Evolutionary conservation across 2,113 vertebrate genomes (phyloP).

Genomic region (Myotis brandtii): DNA sequence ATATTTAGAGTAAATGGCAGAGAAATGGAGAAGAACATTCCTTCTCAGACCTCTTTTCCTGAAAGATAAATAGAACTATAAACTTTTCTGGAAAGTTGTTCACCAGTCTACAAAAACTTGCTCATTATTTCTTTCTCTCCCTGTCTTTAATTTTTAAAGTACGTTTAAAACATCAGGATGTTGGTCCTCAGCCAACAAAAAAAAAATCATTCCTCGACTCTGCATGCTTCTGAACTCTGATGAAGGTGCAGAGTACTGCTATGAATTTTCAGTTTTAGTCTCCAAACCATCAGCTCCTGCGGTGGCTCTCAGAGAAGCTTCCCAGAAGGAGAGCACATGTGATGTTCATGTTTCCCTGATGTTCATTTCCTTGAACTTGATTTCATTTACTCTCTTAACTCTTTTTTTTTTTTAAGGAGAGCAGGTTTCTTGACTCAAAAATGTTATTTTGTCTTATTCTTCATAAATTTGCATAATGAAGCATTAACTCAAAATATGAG

Average conservation of each 20-base stretch:
- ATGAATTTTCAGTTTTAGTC: conserved; percentile 50
- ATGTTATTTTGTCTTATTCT: conserved; percentile 48
- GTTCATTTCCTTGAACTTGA: conserved; percentile 42
- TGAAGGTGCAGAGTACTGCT: neutral
- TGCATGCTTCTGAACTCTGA: neutral
- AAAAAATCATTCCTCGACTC: neutral
- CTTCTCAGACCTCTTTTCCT: neutral
- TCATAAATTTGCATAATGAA: conserved; percentile 27
- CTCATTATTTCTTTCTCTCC: conserved; percentile 55
- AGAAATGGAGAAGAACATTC: neutral
- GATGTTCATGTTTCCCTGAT: conserved; percentile 35
- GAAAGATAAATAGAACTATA: conserved; percentile 10
- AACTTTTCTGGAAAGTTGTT: conserved; percentile 55
- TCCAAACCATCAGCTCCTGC: neutral
- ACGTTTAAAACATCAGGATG: conserved; percentile 51
- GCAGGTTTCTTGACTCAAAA: neutral
- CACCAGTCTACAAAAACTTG: conserved; percentile 21
- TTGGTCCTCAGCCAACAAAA: conserved; percentile 23
- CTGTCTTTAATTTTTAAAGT: conserved; percentile 60
- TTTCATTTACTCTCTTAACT: conserved; percentile 51
- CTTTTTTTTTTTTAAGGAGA: conserved; percentile 14
- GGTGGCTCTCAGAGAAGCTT: neutral
- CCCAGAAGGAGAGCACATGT: conserved; percentile 65
- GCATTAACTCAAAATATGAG: conserved; percentile 41
- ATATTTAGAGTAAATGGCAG: neutral